These are phyloP conservation scores for Amblyraja radiata DNA, from an alignment of 2,797 vertebrate species.

Conservation along the genomic window DNA sequence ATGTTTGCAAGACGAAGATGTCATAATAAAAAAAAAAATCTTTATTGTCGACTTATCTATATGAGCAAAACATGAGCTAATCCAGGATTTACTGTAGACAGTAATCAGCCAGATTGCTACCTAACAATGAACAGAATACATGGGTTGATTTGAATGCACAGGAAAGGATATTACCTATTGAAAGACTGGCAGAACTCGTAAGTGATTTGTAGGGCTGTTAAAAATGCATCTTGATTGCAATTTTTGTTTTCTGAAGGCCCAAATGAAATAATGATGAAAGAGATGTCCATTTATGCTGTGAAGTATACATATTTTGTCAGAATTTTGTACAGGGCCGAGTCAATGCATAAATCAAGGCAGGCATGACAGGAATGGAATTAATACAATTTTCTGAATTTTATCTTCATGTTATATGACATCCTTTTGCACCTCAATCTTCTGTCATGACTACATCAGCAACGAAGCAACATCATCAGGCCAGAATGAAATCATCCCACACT, in stretches of 20 bases:
- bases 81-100: not conserved
- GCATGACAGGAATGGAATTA: not conserved
- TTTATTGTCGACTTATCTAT: not conserved
- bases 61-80: not conserved
- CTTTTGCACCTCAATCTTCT: not conserved
- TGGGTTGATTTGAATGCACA: not conserved
- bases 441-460: not conserved
- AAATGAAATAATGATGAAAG: slow-evolving; percentile 19
- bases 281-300: not conserved
- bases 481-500: not conserved
- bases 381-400: not conserved
- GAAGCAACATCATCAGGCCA: not conserved
- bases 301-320: not conserved
- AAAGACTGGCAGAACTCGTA: not conserved
- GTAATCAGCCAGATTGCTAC: slow-evolving; percentile 30
- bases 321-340: not conserved
- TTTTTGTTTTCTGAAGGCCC: not conserved
- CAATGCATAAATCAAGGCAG: not conserved
- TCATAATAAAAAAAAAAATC: not conserved
- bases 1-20: not conserved
- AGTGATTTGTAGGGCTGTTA: not conserved
- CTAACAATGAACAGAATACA: slow-evolving; percentile 19
- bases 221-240: slow-evolving; percentile 6
- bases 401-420: not conserved
- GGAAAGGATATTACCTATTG: not conserved